A percentile compares a stretch with the other conserved stretches of the same genome.
phyloP scores from a whole-genome alignment of 1,140 invertebrate genomes.

The Delia radicum region DNA sequence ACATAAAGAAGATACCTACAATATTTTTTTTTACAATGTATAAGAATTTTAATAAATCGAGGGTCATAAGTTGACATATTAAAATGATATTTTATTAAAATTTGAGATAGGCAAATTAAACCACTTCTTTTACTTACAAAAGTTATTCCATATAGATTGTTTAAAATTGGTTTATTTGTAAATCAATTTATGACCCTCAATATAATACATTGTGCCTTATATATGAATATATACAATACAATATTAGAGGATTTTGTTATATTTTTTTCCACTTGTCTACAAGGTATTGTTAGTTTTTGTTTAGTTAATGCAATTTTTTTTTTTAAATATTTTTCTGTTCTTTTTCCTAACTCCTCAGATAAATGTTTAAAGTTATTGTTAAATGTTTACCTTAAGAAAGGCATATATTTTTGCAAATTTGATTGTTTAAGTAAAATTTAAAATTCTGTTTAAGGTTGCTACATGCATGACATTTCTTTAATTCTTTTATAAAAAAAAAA shows the following conservation, averaged over 20 bases:
- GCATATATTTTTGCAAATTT: not conserved
- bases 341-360: not conserved
- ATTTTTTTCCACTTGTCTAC: not conserved
- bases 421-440: not conserved
- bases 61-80: too few relatives aligned
- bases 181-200: too few relatives aligned
- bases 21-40: too few relatives aligned
- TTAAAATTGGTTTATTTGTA: too few relatives aligned
- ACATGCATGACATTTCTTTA: not conserved
- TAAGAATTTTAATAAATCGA: too few relatives aligned
- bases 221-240: too few relatives aligned
- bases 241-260: not conserved
- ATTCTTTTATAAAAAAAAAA: not conserved
- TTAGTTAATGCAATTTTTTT: not conserved
- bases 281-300: not conserved
- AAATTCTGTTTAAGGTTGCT: not conserved
- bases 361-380: not conserved
- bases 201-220: too few relatives aligned
- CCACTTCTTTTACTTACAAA: too few relatives aligned
- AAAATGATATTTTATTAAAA: too few relatives aligned
- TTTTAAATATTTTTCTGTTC: not conserved
- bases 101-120: too few relatives aligned
- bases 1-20: too few relatives aligned
- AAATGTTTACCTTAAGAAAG: not conserved
- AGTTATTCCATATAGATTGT: too few relatives aligned